A percentile compares a stretch with the other conserved stretches of the same genome.
phyloP scores from a whole-genome alignment of 2,113 vertebrate genomes.

The Lophochroa leadbeateri region DNA sequence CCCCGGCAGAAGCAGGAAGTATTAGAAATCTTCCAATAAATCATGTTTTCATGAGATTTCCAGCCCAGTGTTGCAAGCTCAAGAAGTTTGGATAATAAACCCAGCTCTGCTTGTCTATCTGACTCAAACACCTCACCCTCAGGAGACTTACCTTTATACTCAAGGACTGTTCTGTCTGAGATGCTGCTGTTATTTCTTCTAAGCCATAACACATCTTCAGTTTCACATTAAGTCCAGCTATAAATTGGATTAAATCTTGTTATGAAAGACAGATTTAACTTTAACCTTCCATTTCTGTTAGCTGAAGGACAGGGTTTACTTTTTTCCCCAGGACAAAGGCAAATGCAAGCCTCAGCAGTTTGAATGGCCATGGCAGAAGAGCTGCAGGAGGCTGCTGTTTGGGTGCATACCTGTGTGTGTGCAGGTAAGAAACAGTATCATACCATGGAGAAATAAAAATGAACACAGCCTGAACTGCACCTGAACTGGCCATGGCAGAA shows the following conservation, averaged over 20 bases:
- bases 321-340: neutral
- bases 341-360: neutral
- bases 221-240: conserved; percentile 10
- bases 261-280: conserved; percentile 31
- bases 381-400: neutral
- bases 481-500: neutral
- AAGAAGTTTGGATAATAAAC: conserved; percentile 16
- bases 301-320: neutral
- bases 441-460: neutral
- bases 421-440: neutral
- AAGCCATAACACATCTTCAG: neutral
- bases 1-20: conserved; percentile 58
- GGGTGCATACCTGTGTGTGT: neutral
- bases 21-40: conserved; percentile 65
- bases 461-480: neutral
- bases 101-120: neutral
- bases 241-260: conserved; percentile 2
- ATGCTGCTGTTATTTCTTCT: neutral
- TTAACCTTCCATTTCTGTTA: neutral
- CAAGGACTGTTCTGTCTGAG: neutral
- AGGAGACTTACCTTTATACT: neutral
- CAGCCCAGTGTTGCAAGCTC: neutral
- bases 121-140: neutral
- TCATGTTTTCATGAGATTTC: conserved; percentile 53
- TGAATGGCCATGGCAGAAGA: neutral